Evolutionary conservation across 2,888 invertebrate genomes (phyloP), one percentile per base, ranked within the genome.

Genomic region (Andricus curvator): DNA sequence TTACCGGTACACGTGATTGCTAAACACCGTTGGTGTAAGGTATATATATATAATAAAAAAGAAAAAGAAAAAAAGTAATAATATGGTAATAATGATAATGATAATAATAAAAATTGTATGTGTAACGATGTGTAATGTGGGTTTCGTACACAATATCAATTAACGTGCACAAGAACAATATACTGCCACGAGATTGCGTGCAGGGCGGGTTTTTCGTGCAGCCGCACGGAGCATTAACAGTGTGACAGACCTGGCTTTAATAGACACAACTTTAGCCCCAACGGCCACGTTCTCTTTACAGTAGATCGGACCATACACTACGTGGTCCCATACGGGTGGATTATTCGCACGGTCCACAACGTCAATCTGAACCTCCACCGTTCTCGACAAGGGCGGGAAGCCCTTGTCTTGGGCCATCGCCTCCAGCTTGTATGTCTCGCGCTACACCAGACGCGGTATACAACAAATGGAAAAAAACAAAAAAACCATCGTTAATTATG

Each of bases 381-480:
- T 97, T 94, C 98, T 96, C 94, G 97, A 97, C 94, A 98, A 96
- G 94, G 98, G 96, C 94, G 98, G 98, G 94, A 96, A 97, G 93
- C 99, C 99, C 95, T 97, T 98, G 95, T 99, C 99, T 96, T 98
- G 96, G 94, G 99, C 99, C 96, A 97, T 98, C 94, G 99, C 98
- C 95, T 97, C 97, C 96, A 99, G 96, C 95, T 97, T 98, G 96
- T 98, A 98, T 93, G 98, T 97, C 95, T 98, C 98, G 95, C 98
- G 97, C 98, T 98, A 96, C 93, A 80, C 82, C 85, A 83, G 81
- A 83, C 84, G 83, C 84, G 81, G 81, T 78, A 82, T 78, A 84
- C 77, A 89, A 91, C 90, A 89, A 91, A 95, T 94, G 94, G 94
- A 95, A 95, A 95, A 94, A 94, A 94, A 94, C 94, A 94, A 94